Evolutionary conservation across 2,797 vertebrate genomes (phyloP).

Genomic region (Bufotes viridis): DNA sequence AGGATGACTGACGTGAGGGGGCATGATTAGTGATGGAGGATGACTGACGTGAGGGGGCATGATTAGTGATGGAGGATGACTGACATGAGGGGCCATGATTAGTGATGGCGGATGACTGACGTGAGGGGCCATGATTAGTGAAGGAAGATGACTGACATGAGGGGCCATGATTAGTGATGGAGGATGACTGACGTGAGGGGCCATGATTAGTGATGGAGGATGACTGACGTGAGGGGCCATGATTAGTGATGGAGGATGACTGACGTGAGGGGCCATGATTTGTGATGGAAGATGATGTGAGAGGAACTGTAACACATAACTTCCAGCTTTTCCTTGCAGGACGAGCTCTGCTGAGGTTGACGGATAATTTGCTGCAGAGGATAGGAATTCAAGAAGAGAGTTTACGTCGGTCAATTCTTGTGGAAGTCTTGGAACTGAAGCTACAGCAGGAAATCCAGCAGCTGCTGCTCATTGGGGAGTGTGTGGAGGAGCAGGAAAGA

Average conservation of each 20-base stretch:
- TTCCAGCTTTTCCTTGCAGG: background rate
- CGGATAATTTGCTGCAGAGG: slow-evolving; percentile 32
- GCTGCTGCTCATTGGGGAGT: slow-evolving; percentile 30
- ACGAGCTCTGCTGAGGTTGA: slow-evolving; percentile 47
- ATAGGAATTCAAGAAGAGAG: slow-evolving; percentile 43
- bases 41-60: background rate
- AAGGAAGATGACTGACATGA: background rate
- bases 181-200: background rate
- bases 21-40: background rate
- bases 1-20: background rate
- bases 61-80: background rate
- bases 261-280: background rate
- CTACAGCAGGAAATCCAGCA: slow-evolving; percentile 54
- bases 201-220: background rate
- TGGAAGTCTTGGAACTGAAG: slow-evolving; percentile 47
- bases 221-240: background rate
- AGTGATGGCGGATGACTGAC: background rate
- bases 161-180: background rate
- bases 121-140: background rate
- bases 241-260: background rate
- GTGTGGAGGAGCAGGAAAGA: background rate
- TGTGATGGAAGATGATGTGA: background rate
- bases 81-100: background rate
- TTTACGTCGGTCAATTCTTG: background rate
- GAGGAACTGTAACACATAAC: background rate